Evolutionary conservation across 2,113 vertebrate genomes (phyloP).

Genomic region (Sylvilagus bachmani): DNA sequence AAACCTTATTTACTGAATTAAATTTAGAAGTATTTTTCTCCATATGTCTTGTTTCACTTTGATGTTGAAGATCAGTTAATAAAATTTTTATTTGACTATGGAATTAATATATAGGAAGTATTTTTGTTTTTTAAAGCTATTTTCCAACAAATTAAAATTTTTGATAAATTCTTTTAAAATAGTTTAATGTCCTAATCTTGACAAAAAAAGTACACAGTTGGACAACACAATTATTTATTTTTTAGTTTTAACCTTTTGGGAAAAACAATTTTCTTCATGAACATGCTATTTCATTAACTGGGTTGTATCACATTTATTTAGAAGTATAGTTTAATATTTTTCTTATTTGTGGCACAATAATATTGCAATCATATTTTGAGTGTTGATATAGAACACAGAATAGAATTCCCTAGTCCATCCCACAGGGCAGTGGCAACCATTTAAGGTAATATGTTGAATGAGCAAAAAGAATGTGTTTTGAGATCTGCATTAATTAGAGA

Average conservation of each 20-base stretch:
- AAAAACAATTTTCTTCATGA: not conserved
- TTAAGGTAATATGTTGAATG: not conserved
- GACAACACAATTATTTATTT: not conserved
- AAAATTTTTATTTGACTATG: conserved; percentile 57
- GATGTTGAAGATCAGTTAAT: not conserved
- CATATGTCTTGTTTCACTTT: conserved; percentile 18
- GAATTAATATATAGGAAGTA: not conserved
- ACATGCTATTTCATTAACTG: conserved; percentile 18
- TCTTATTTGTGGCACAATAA: not conserved
- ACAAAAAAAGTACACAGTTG: not conserved
- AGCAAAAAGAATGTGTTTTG: not conserved
- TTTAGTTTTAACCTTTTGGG: not conserved
- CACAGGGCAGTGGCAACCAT: not conserved
- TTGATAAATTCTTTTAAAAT: not conserved
- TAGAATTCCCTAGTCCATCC: not conserved
- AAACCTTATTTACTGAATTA: conserved; percentile 12
- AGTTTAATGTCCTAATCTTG: conserved; percentile 28
- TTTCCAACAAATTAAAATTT: not conserved
- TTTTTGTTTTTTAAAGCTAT: conserved; percentile 38
- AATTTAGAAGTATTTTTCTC: conserved; percentile 19
- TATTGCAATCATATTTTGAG: not conserved
- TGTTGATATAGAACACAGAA: conserved; percentile 10
- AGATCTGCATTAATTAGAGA: conserved; percentile 8
- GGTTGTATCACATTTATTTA: conserved; percentile 6
- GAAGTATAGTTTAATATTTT: not conserved